Base-by-base conservation (phyloP, 2,888 invertebrate species). In the Sphaerophoria rueppellii region DNA sequence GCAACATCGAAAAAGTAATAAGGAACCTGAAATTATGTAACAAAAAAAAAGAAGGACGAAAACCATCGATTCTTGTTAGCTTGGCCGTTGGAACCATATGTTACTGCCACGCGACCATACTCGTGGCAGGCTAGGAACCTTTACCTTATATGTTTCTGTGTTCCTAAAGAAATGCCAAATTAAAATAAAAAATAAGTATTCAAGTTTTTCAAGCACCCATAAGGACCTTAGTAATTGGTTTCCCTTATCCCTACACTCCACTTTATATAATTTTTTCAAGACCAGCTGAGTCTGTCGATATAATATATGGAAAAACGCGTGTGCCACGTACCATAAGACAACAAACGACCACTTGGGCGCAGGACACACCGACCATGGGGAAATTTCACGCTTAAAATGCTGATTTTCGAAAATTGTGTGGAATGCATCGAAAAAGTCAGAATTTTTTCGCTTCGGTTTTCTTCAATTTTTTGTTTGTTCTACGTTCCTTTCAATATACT, bases 361-460 rank as follows among this genome's bases (percentile, higher is more conserved):
- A 55, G 55, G 69, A 77, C 46, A 55, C 57, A 40, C 12, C 9
- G 50, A 80, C 76, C 72, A 58, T 76, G 76, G 85, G 73, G 81
- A 85, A 85, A 85, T 77, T 85, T 85, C 76, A 85, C 85, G 85
- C 85, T 85, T 69, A 72, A 81, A 73, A 81, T 81, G 85, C 69
- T 74, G 72, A 76, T 82, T 71, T 75, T 34, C 40, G 32, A 72
- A 9, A 35, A 40, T 37, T 40, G 40, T 2, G 7, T 2, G 9
- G 35, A 81, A 76, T 67, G 81, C 81, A 77, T 46, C 57, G 48
- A 61, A 70, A 78, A 70, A 37, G n/a, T 50, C 6, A 65, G 77
- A 80, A 74, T 65, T 54, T 63, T 55, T 63, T 73, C 57, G 67
- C 72, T 63, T 76, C 73, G 76, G 76, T 73, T 80, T 24, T 14